These are phyloP conservation scores for Mus spicilegus DNA, from an alignment of 2,113 vertebrate genomes.

Conservation along the genomic window DNA sequence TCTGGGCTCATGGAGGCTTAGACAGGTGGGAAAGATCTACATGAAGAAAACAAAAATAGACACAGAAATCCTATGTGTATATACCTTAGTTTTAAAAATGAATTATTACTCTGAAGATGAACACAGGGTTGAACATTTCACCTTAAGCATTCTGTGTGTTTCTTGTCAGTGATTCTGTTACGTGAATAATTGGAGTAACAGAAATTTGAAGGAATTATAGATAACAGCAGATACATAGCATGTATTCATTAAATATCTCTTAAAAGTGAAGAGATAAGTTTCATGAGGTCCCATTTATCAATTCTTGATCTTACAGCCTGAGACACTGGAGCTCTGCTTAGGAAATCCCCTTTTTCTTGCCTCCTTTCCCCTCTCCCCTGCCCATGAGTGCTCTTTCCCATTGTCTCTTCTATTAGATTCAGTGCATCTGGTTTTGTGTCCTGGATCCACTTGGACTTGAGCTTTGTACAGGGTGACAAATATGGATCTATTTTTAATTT, in stretches of 20 bases:
- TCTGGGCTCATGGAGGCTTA: background rate
- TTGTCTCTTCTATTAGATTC: no score
- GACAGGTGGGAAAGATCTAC: background rate
- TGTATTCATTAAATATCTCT: background rate
- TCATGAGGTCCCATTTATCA: no score
- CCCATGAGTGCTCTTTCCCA: no score
- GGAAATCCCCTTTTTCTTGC: no score
- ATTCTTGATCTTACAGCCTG: no score
- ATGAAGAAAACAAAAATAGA: background rate
- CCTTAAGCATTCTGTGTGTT: constrained; percentile 8
- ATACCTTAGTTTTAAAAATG: constrained; percentile 28
- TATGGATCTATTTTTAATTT: no score
- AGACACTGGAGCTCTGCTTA: no score
- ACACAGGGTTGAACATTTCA: background rate
- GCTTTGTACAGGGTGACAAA: no score
- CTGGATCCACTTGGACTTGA: no score
- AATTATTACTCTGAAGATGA: background rate
- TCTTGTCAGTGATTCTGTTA: background rate
- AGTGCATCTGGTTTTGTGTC: no score
- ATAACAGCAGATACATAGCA: background rate
- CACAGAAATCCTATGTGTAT: background rate
- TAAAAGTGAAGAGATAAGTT: background rate
- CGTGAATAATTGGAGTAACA: background rate
- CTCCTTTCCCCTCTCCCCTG: no score
- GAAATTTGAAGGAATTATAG: constrained; percentile 21